Base-by-base conservation (phyloP, 2,888 invertebrate species). In the Drosophila paucipuncta region DNA sequence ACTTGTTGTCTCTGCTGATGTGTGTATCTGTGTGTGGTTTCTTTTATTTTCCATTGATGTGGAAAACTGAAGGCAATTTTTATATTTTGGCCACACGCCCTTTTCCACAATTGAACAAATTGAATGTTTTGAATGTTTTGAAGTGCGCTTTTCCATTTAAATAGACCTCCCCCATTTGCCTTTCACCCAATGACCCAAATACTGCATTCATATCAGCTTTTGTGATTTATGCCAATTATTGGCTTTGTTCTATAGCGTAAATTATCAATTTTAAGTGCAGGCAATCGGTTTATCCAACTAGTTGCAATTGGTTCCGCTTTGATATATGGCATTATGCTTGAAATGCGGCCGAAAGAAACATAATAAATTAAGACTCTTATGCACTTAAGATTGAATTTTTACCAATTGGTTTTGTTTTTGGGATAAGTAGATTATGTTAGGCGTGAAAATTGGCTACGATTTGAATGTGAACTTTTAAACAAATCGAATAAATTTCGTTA, bases 211-310 rank as follows among this genome's bases (percentile, higher is more conserved):
- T 52, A 74, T 72, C 68, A 62, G 59, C 55, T 63, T 4, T 30
- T 65, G 71, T 89, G 85, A 86, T 86, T 86, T 86, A 86, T 86
- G 85, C 89, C 80, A 86, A 89, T 86, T 80, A 83, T 86, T 83
- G 65, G 73, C 67, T 68, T 69, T 71, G 68, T 25, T 66, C 71
- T 5, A 16, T 16, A 33, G 60, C 72, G 68, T 78, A 75, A 75
- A 82, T 89, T 74, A 60, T 35, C 30, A 7, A 5, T 52, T 76
- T 61, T 54, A 73, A 78, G 70, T 76, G 68, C 28, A 25, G 41
- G 47, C 47, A 65, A 65, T 55, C 31, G 50, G 30, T 18, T 55
- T 18, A 50, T 50, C 28, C 16, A 1, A 16, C 47, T 47, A 47
- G 47, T n/a, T n/a, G n/a, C 41, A 22, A 47, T 47, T 25, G 22